Conservation (phyloP, 2,797 vertebrate genomes). For the Sebastes reedi region DNA sequence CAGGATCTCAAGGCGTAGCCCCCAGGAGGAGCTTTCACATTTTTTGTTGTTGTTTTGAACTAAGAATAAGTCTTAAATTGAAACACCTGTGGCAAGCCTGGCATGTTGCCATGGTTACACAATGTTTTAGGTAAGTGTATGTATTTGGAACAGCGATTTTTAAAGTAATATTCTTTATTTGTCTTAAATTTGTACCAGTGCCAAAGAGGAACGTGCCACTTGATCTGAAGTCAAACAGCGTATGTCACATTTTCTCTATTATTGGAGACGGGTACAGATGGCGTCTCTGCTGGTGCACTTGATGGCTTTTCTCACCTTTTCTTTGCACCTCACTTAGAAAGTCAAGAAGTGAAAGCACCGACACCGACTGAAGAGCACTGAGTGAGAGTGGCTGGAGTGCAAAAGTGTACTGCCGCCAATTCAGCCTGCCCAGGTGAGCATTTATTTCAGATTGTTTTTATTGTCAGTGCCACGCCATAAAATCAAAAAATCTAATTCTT, state of each 20-base stretch:
- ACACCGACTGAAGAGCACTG: neutral
- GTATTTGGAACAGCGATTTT: neutral
- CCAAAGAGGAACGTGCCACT: neutral
- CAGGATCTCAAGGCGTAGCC: neutral
- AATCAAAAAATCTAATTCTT: neutral
- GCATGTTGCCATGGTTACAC: neutral
- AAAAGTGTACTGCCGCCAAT: neutral
- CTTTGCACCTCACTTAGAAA: constrained; percentile 1
- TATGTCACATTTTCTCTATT: neutral
- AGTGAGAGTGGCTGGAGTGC: neutral
- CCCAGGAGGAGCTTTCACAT: neutral
- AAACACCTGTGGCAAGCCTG: neutral
- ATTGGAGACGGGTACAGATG: constrained; percentile 10
- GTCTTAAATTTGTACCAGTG: neutral
- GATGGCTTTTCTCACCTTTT: constrained; percentile 30
- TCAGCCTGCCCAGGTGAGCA: neutral
- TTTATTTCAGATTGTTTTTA: neutral
- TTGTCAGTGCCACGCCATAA: neutral
- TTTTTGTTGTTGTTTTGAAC: neutral
- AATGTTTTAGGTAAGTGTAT: neutral
- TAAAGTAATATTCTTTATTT: neutral
- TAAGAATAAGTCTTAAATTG: neutral
- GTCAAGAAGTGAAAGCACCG: neutral
- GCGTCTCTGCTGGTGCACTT: neutral
- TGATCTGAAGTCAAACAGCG: neutral